Evolutionary conservation across 37 sponge, comb jelly and placozoan genomes (phyloP).

Genomic region (Dysidea cf. avara): DNA sequence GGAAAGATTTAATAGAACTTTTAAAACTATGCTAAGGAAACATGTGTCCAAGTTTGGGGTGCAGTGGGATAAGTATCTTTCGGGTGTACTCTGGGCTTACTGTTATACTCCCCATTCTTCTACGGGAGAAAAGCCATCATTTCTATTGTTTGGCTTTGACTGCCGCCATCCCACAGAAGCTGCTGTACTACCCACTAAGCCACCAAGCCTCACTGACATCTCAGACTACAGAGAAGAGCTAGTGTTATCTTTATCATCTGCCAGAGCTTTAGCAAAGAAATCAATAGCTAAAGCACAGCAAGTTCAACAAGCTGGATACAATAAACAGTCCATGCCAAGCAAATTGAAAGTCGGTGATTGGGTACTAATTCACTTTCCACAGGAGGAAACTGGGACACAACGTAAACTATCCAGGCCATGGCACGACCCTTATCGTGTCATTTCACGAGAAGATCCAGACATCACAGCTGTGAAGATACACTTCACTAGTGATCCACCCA

Average conservation of each 20-base stretch:
- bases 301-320: background rate
- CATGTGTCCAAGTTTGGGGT: too few relatives aligned
- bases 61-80: conserved; percentile 7
- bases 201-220: background rate
- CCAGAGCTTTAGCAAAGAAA: background rate
- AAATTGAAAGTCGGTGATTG: conserved; percentile 6
- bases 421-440: background rate
- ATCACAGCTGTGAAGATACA: too few relatives aligned
- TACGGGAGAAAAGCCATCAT: too few relatives aligned
- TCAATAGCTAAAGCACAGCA: background rate
- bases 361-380: too few relatives aligned
- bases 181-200: background rate
- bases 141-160: conserved; percentile 7
- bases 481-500: too few relatives aligned
- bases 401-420: too few relatives aligned
- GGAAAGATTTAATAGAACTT: conserved; percentile 18
- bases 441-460: background rate
- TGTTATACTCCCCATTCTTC: conserved; percentile 1
- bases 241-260: background rate
- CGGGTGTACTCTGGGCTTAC: conserved; percentile 9
- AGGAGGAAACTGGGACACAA: too few relatives aligned
- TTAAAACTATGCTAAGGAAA: too few relatives aligned
- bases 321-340: background rate
- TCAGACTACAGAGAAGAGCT: background rate
- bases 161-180: background rate